phyloP scores from a whole-genome alignment of 2,797 vertebrate species.

The Meda fulgida region DNA sequence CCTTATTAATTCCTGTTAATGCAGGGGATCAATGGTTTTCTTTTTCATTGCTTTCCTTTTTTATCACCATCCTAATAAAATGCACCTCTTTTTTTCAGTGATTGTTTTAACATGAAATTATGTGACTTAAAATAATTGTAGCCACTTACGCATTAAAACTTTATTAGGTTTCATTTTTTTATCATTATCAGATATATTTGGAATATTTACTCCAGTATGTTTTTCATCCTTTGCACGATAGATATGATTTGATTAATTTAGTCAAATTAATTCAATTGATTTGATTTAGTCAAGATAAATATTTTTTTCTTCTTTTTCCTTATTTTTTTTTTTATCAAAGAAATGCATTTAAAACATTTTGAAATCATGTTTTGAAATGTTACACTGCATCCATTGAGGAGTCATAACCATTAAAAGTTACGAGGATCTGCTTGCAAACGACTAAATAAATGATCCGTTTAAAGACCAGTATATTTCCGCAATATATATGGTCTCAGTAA shows the following conservation, averaged over 20 bases:
- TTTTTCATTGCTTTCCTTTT: conserved; percentile 50
- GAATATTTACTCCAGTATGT: not conserved
- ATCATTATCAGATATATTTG: not conserved
- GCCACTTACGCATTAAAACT: not conserved
- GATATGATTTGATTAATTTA: not conserved
- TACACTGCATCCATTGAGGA: not conserved
- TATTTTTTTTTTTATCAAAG: not conserved
- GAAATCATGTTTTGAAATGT: not conserved
- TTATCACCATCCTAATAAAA: conserved; percentile 31
- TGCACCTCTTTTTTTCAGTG: conserved; percentile 9
- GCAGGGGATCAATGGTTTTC: conserved; percentile 43
- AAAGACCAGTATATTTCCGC: conserved; percentile 14
- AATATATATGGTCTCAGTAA: conserved; percentile 10
- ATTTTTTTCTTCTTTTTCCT: conserved; percentile 17
- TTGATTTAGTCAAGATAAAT: not conserved
- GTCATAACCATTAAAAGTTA: conserved; percentile 8
- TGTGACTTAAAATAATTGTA: conserved; percentile 5
- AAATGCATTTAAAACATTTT: conserved; percentile 5
- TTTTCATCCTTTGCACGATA: not conserved
- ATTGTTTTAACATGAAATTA: conserved; percentile 32
- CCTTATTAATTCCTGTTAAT: conserved; percentile 66
- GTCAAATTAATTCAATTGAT: not conserved
- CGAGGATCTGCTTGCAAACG: conserved; percentile 38
- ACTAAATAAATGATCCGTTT: conserved; percentile 40
- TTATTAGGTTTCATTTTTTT: not conserved